Conservation (phyloP, 2,113 vertebrate genomes). For the Rhinopomastus cyanomelas region DNA sequence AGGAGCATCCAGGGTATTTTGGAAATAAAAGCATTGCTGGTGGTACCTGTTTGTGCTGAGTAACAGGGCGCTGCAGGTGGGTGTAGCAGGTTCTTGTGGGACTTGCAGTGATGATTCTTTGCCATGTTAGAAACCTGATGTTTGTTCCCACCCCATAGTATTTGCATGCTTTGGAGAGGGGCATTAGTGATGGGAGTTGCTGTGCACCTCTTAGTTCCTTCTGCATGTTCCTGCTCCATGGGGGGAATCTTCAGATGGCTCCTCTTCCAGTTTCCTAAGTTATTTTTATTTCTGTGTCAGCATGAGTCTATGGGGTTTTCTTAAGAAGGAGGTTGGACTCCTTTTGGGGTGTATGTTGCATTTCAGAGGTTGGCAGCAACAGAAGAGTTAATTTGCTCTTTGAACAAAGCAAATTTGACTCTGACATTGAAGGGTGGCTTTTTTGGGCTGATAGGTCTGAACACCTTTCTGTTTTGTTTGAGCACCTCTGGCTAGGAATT, state of each 20-base stretch:
- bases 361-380: background rate
- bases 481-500: background rate
- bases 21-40: background rate
- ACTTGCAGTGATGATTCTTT: background rate
- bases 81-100: slow-evolving; percentile 21
- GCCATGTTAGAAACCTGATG: accelerated
- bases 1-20: background rate
- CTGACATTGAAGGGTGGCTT: background rate
- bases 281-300: slow-evolving; percentile 28
- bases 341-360: background rate
- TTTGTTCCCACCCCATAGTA: background rate
- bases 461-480: background rate
- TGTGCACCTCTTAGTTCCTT: background rate
- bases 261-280: slow-evolving; percentile 17
- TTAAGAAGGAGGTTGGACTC: background rate
- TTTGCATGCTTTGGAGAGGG: background rate
- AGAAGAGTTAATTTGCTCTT: background rate
- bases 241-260: slow-evolving; percentile 53
- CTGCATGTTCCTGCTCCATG: background rate
- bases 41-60: background rate
- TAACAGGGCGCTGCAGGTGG: background rate
- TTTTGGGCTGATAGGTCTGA: background rate
- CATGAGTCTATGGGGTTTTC: background rate
- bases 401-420: background rate
- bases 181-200: background rate